Evolutionary conservation across 2,888 invertebrate species (phyloP).

Genomic region (Philaethria dido): DNA sequence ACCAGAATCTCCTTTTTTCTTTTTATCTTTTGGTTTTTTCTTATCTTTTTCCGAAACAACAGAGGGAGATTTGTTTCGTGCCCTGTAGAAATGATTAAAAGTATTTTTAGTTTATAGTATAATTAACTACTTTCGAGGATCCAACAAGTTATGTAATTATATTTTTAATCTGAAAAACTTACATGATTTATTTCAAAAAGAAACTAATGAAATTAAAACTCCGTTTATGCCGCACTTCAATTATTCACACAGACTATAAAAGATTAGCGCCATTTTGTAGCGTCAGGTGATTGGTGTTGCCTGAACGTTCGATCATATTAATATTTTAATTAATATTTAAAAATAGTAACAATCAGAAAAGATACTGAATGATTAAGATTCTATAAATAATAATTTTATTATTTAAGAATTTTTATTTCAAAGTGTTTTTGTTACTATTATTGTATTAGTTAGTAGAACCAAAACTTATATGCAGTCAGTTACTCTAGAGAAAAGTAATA

Average conservation of each 20-base stretch:
- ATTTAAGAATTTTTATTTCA: background rate
- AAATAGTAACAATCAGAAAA: too few relatives aligned
- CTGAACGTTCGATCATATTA: background rate
- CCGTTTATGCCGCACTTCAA: conserved; percentile 18
- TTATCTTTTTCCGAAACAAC: conserved; percentile 89
- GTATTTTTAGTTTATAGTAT: conserved; percentile 4
- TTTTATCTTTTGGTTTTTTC: conserved; percentile 85
- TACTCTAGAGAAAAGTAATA: background rate
- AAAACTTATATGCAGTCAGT: background rate
- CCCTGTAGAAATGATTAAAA: conserved; percentile 79
- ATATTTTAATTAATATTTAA: background rate
- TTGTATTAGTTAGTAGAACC: background rate
- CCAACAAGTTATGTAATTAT: background rate
- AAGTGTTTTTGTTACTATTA: background rate
- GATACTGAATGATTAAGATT: background rate
- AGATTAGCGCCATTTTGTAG: conserved; percentile 37
- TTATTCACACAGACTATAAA: conserved; percentile 31
- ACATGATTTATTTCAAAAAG: conserved; percentile 11
- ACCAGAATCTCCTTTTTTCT: conserved; percentile 88
- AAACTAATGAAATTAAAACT: background rate
- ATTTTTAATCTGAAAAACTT: background rate
- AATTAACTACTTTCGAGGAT: background rate
- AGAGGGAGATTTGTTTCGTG: conserved; percentile 89
- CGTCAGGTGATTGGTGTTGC: conserved; percentile 34
- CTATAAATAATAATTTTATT: background rate